phyloP scores from a whole-genome alignment of 2,888 invertebrate species.

The Leucoptera coffeella region DNA sequence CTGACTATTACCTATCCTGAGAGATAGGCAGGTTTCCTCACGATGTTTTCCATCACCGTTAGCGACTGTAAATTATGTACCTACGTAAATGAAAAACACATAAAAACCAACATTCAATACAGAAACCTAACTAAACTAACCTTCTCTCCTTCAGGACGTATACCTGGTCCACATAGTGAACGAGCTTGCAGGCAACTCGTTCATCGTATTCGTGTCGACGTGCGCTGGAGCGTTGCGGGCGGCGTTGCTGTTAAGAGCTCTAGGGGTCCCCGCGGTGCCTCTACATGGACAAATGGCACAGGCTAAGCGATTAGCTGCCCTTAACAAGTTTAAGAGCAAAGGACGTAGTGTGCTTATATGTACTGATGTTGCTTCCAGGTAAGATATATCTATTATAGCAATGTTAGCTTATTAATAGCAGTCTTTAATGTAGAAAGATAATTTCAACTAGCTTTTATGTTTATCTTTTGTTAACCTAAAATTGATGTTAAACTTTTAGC shows the following conservation, averaged over 20 bases:
- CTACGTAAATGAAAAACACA: too few species aligned
- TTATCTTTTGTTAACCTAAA: too few species aligned
- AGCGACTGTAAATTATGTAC: too few species aligned
- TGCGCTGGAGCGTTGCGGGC: conserved; percentile 88
- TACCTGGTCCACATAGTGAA: conserved; percentile 93
- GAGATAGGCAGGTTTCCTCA: too few species aligned
- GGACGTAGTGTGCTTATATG: conserved; percentile 92
- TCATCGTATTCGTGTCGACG: conserved; percentile 96
- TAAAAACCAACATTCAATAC: too few species aligned
- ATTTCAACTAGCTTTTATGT: too few species aligned
- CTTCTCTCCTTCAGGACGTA: conserved; percentile 69
- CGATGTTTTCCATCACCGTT: too few species aligned
- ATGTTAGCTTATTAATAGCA: too few species aligned
- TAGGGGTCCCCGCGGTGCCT: conserved; percentile 92
- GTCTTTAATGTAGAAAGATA: too few species aligned
- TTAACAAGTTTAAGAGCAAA: conserved; percentile 95
- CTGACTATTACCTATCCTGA: too few species aligned
- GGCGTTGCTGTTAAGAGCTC: conserved; percentile 80
- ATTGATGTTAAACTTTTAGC: too few species aligned
- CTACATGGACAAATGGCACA: conserved; percentile 99
- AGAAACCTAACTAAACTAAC: too few species aligned
- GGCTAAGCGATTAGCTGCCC: conserved; percentile 88
- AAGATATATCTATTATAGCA: conserved; percentile 8
- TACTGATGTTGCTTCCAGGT: conserved; percentile 97
- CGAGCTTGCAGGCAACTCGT: conserved; percentile 90